Evolutionary conservation across 2,797 vertebrate species (phyloP).

Genomic region (Hybognathus amarus): DNA sequence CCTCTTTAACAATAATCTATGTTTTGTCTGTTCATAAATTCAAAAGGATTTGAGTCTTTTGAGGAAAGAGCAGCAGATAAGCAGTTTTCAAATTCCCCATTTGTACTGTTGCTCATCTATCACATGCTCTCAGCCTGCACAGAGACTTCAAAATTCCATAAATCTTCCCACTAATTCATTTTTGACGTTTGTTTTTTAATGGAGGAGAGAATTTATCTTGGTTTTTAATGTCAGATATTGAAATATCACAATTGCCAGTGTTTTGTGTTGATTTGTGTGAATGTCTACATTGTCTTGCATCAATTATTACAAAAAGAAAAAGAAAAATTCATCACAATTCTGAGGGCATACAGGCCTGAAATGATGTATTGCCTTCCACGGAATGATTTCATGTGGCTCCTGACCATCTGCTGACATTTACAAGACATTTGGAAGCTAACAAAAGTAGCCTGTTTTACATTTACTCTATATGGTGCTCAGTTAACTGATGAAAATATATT

Average conservation of each 20-base stretch:
- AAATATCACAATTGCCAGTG: background rate
- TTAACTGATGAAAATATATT: background rate
- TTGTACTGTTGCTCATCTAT: background rate
- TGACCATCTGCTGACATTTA: constrained; percentile 22
- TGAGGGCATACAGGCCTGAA: background rate
- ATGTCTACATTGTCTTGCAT: constrained; percentile 1
- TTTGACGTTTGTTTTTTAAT: background rate
- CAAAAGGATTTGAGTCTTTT: background rate
- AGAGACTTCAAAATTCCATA: background rate
- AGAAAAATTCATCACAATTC: background rate
- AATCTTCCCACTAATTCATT: background rate
- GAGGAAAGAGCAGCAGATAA: background rate
- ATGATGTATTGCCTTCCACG: constrained; percentile 28
- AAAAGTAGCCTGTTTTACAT: constrained; percentile 28
- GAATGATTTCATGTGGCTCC: constrained; percentile 3
- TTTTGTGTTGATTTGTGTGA: background rate
- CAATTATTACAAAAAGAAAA: background rate
- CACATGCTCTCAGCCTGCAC: background rate
- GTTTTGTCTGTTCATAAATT: constrained; percentile 19
- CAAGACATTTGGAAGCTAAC: constrained; percentile 28
- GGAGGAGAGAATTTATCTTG: background rate
- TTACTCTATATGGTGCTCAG: constrained; percentile 15
- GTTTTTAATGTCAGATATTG: background rate
- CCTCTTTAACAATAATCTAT: constrained; percentile 1
- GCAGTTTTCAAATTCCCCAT: background rate